These are phyloP conservation scores for Ptychadena robeensis DNA, from an alignment of 2,797 vertebrate genomes.

Conservation along the genomic window DNA sequence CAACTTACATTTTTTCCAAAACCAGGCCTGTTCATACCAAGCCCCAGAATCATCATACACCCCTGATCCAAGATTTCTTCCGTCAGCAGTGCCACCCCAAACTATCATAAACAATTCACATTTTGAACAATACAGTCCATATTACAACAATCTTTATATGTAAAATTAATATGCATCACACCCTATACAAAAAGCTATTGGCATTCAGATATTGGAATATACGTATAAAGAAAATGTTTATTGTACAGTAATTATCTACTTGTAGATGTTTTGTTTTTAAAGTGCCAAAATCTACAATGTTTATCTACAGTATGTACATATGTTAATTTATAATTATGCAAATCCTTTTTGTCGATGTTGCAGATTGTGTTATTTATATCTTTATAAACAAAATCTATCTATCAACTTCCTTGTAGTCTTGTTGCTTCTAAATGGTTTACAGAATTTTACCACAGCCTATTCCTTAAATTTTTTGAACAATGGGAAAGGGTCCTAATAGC, in stretches of 20 bases:
- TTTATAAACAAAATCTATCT: background rate
- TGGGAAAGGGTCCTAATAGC: no score
- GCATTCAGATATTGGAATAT: background rate
- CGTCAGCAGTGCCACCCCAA: background rate
- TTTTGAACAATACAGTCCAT: constrained; percentile 20
- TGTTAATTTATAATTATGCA: constrained; percentile 4
- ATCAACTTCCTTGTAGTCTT: background rate
- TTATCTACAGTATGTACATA: constrained; percentile 19
- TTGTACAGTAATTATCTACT: constrained; percentile 19
- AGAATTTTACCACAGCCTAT: no score
- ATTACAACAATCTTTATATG: constrained; percentile 4
- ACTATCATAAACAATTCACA: background rate
- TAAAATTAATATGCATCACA: background rate
- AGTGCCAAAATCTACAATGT: background rate
- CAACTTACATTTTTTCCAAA: constrained; percentile 18
- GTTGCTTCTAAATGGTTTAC: no score
- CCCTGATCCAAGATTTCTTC: constrained; percentile 3
- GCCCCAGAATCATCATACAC: background rate
- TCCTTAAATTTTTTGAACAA: no score
- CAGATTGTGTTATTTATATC: background rate
- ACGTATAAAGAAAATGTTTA: background rate
- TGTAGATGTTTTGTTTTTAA: background rate
- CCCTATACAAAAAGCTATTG: background rate
- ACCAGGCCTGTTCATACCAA: background rate
- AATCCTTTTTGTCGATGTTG: background rate